Evolutionary conservation across 2,797 vertebrate species (phyloP), one percentile per base, ranked within the genome.

Genomic region (Valencia hispanica): DNA sequence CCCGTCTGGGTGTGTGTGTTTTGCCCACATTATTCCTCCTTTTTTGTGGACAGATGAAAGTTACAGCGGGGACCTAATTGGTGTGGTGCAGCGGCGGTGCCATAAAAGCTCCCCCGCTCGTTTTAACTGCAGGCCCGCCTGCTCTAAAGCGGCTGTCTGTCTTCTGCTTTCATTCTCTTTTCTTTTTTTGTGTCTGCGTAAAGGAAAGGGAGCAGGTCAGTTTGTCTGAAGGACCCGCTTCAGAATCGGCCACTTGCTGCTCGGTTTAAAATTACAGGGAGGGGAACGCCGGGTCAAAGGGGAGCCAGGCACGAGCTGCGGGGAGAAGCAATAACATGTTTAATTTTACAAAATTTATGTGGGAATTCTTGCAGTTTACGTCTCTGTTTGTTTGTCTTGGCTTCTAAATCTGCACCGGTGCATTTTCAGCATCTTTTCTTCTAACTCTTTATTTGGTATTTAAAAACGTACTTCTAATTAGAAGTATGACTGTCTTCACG

Each of bases 41-140:
- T 95, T 94, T 90, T 92, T 94, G 93, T 94, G 92, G 93, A 78
- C 73, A 93, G 91, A 95, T 95, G 94, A 95, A 95, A 95, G 94
- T 95, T 92, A 82, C 90, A 81, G 92, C 88, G 47, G 88, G 88
- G 90, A 86, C 93, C 94, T 95, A 95, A 96, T 95, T 95, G 93
- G 93, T 95, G 94, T 78, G 94, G 95, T 92, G 91, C 84, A 87
- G 93, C 74, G 90, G 90, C 93, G 87, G 87, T 81, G 83, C 92
- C 86, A 81, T 92, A 92, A 95, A 94, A 92, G 81, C 74, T 89
- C 14, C 41, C 88, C 85, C 81, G 90, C 91, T 91, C 84, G 75
- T 91, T 93, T 94, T 85, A 94, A 94, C 88, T 94, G 86, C 74
- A 68, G 84, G 82, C 87, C 87, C 73, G 87, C 88, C 65, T 88